Conservation (phyloP, 2,113 vertebrate species). For the Halcyon malimbica region DNA sequence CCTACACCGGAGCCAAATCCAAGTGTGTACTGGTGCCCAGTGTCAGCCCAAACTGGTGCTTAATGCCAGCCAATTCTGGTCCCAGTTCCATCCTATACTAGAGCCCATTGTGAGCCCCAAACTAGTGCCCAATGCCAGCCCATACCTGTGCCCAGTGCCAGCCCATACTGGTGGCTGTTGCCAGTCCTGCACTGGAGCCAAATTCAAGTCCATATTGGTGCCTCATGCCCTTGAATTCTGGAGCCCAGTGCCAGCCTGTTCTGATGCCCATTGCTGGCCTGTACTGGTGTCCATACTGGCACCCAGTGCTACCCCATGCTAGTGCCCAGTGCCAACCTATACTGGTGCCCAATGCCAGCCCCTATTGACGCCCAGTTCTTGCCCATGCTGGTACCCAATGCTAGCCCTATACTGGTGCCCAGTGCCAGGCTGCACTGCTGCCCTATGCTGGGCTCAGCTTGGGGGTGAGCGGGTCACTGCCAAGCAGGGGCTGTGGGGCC, state of each 20-base stretch:
- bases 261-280: too few species aligned
- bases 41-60: not conserved
- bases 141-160: not conserved
- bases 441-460: not conserved
- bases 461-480: not conserved
- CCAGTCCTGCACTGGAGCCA: not conserved
- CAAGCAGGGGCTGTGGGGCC: not conserved
- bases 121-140: not conserved
- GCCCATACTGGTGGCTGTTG: not conserved
- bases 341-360: too few species aligned
- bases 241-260: too few species aligned
- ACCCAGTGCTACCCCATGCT: not conserved
- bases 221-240: too few species aligned
- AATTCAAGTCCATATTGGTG: too few species aligned
- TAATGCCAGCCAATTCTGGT: rapidly evolving
- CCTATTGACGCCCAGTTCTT: not conserved
- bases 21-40: not conserved
- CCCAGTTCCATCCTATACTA: not conserved
- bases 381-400: not conserved
- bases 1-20: not conserved
- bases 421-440: too few species aligned
- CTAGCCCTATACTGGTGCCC: not conserved
- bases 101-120: not conserved
- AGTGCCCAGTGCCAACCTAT: not conserved
- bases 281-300: not conserved